phyloP scores from a whole-genome alignment of 2,888 invertebrate genomes.

The Ophonus ardosiacus region DNA sequence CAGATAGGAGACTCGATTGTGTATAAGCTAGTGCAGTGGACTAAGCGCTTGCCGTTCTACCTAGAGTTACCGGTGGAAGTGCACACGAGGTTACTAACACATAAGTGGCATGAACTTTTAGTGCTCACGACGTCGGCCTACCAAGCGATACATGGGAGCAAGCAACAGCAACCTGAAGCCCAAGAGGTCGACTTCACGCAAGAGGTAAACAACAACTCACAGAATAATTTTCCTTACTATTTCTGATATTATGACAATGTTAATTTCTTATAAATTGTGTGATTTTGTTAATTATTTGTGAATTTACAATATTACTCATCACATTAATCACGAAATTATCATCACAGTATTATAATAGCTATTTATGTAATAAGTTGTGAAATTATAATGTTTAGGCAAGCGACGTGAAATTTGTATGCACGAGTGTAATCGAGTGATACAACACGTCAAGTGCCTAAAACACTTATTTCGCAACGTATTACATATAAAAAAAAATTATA shows the following conservation, averaged over 20 bases:
- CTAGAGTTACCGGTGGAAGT: slow-evolving; percentile 97
- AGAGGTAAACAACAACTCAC: slow-evolving; percentile 80
- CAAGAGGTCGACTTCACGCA: slow-evolving; percentile 89
- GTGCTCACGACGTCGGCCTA: slow-evolving; percentile 96
- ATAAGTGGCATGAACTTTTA: slow-evolving; percentile 98
- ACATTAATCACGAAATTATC: too few relatives aligned
- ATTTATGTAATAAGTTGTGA: too few relatives aligned
- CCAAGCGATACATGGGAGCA: slow-evolving; percentile 90
- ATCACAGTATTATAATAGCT: too few relatives aligned
- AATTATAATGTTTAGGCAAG: too few relatives aligned
- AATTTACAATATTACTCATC: too few relatives aligned
- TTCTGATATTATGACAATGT: not conserved
- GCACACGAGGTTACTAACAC: slow-evolving; percentile 95
- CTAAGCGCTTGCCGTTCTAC: slow-evolving; percentile 98
- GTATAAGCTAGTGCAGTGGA: slow-evolving; percentile 99
- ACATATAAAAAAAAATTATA: too few relatives aligned
- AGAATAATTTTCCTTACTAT: not conserved
- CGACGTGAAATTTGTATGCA: too few relatives aligned
- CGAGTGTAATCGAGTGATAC: too few relatives aligned
- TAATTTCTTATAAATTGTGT: too few relatives aligned
- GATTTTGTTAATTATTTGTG: too few relatives aligned
- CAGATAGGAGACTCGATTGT: slow-evolving; percentile 99
- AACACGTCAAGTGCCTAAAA: too few relatives aligned
- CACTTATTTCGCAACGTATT: too few relatives aligned
- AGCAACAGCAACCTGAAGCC: slow-evolving; percentile 76